Evolutionary conservation across 1,140 invertebrate species (phyloP).

Genomic region (Drosophila pandora): DNA sequence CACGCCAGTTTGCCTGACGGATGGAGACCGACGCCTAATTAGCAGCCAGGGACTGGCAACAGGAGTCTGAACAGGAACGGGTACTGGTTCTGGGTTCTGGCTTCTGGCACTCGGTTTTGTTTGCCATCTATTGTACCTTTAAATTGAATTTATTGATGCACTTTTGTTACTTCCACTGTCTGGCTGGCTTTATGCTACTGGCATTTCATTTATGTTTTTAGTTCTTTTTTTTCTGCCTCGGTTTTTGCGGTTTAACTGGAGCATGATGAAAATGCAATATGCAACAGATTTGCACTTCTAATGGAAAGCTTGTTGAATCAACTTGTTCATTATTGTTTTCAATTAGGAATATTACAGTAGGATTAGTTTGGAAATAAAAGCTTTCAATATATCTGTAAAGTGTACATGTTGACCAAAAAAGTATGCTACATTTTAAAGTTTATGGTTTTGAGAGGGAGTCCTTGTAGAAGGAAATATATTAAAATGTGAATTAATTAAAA

Average conservation of each 20-base stretch:
- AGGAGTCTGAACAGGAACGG: neutral
- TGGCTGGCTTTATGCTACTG: conserved; percentile 11
- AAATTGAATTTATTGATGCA: conserved; percentile 78
- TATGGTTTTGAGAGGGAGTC: too few species aligned
- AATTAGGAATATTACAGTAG: conserved; percentile 39
- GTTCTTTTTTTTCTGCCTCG: neutral
- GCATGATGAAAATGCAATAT: conserved; percentile 42
- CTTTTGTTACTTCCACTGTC: conserved; percentile 53
- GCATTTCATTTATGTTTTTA: conserved; percentile 2
- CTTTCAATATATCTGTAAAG: neutral
- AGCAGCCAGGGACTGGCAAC: conserved; percentile 51
- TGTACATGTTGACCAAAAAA: neutral
- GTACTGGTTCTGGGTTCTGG: conserved; percentile 11
- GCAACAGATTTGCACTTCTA: conserved; percentile 32
- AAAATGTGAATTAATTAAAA: too few species aligned
- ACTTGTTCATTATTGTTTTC: conserved; percentile 37
- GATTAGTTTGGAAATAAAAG: conserved; percentile 1
- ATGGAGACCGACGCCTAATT: conserved; percentile 76
- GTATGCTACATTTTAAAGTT: neutral
- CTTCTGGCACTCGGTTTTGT: conserved; percentile 32
- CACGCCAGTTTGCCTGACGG: conserved; percentile 54
- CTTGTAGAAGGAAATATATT: neutral
- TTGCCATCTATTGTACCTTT: conserved; percentile 40
- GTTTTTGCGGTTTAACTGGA: conserved; percentile 23
- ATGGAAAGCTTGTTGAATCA: conserved; percentile 39